A percentile compares a stretch with the other conserved stretches of the same genome.
Evolutionary conservation across 2,113 vertebrate species (phyloP).

Genomic region (Triplophysa siluroides): DNA sequence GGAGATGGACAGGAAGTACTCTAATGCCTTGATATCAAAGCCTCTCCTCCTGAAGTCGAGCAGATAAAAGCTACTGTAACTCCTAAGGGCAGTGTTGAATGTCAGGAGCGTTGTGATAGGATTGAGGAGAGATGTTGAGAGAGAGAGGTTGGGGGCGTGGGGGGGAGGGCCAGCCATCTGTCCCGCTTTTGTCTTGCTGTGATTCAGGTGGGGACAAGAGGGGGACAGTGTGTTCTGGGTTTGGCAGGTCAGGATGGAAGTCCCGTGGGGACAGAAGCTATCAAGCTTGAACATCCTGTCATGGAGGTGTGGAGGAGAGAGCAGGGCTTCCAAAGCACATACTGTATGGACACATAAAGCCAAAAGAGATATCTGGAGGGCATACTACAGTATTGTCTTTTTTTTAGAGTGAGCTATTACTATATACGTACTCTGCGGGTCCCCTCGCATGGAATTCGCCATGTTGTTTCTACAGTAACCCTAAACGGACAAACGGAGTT

Average conservation of each 20-base stretch:
- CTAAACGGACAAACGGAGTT: too few species aligned
- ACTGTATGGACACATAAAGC: background rate
- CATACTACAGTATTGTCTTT: too few species aligned
- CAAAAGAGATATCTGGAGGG: too few species aligned
- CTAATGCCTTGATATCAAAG: background rate
- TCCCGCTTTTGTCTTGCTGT: constrained; percentile 36
- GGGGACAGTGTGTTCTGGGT: constrained; percentile 20
- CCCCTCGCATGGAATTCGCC: too few species aligned
- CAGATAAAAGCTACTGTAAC: constrained; percentile 36
- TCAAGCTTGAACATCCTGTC: background rate
- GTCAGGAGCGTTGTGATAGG: constrained; percentile 61
- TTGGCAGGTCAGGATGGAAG: constrained; percentile 23
- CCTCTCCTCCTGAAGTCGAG: constrained; percentile 23
- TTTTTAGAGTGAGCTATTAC: too few species aligned
- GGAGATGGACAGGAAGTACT: background rate
- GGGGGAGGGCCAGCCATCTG: constrained; percentile 44
- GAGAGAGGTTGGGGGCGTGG: constrained; percentile 40
- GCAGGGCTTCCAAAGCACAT: background rate
- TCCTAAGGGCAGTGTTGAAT: constrained; percentile 71
- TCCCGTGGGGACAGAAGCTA: constrained; percentile 17
- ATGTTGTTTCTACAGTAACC: too few species aligned
- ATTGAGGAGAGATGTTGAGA: constrained; percentile 19
- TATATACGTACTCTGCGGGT: too few species aligned
- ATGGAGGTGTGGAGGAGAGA: background rate
- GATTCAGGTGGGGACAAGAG: constrained; percentile 26